phyloP scores from a whole-genome alignment of 2,797 vertebrate species.

The Cheracebus regulus region DNA sequence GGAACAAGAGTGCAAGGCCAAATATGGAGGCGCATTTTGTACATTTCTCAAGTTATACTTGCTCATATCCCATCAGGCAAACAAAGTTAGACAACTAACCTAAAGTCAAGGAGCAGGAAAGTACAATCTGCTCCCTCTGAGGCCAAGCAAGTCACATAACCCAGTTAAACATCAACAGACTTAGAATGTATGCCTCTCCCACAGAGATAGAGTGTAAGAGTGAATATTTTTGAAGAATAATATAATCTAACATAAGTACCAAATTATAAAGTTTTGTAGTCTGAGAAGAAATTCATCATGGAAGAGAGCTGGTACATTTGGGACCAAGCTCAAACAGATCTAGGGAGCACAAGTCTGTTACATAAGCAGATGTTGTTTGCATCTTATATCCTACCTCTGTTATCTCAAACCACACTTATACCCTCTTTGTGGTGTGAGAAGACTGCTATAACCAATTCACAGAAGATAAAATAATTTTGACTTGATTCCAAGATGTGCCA shows the following conservation, averaged over 20 bases:
- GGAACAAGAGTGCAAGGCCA: not conserved
- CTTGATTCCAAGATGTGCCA: not conserved
- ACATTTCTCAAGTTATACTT: not conserved
- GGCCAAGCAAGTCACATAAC: not conserved
- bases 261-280: not conserved
- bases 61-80: not conserved
- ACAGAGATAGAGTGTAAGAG: not conserved
- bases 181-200: not conserved
- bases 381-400: not conserved
- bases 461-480: not conserved
- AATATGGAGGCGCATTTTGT: not conserved
- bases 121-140: not conserved
- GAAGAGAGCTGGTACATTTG: not conserved
- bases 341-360: not conserved
- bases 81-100: not conserved
- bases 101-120: not conserved
- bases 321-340: not conserved
- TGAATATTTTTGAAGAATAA: not conserved
- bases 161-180: not conserved
- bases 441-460: not conserved
- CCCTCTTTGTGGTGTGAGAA: not conserved
- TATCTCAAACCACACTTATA: not conserved
- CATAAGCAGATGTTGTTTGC: not conserved
- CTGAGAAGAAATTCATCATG: not conserved
- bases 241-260: not conserved